Conservation (phyloP, 2,797 vertebrate genomes). For the Tinamus major region DNA sequence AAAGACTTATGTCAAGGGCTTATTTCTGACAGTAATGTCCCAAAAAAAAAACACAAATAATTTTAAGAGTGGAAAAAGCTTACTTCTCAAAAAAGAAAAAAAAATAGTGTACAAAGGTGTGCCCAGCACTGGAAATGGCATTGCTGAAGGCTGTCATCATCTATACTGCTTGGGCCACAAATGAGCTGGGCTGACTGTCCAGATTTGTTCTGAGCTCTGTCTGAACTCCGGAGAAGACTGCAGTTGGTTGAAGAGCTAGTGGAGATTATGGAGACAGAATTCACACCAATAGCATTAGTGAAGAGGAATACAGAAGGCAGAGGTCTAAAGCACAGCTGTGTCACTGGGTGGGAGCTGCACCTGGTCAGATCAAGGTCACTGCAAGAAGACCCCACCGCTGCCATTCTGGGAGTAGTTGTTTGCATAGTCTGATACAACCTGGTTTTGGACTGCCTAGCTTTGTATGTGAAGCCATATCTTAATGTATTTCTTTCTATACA, state of each 20-base stretch:
- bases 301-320: neutral
- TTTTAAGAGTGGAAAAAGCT: neutral
- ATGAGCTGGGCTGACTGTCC: neutral
- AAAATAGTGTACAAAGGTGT: neutral
- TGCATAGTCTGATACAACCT: neutral
- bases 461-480: rapidly evolving
- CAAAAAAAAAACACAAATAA: neutral
- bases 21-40: neutral
- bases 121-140: neutral
- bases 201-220: neutral
- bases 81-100: neutral
- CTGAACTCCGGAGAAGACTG: neutral
- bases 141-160: neutral
- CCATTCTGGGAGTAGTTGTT: neutral
- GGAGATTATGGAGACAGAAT: neutral
- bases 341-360: neutral
- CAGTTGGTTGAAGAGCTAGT: neutral
- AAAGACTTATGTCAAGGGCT: neutral
- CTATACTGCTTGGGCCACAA: neutral
- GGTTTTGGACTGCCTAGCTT: neutral
- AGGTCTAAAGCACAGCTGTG: rapidly evolving
- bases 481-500: neutral
- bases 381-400: neutral
- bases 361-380: neutral
- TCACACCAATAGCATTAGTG: neutral